Percentiles rank a stretch among this genome's conserved stretches.
These are phyloP conservation scores for Hydrochoerus hydrochaeris DNA, from an alignment of 2,113 vertebrate genomes.

Conservation along the genomic window DNA sequence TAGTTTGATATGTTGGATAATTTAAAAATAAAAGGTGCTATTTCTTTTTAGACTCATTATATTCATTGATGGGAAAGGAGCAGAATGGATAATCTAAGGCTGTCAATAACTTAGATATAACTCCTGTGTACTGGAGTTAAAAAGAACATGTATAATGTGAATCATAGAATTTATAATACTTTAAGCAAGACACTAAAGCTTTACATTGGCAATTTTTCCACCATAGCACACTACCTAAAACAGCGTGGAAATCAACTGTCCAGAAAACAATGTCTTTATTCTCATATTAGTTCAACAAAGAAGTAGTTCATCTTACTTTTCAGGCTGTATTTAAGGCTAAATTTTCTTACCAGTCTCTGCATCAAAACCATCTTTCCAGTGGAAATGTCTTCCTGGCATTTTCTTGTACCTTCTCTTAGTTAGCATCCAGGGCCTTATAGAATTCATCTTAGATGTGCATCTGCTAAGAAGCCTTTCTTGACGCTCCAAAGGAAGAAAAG, in stretches of 20 bases:
- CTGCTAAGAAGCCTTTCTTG: background rate
- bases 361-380: background rate
- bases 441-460: background rate
- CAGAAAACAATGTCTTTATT: conserved; percentile 21
- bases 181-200: conserved; percentile 28
- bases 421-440: background rate
- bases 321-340: background rate
- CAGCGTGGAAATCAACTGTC: conserved; percentile 37
- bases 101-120: conserved; percentile 15
- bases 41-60: conserved; percentile 55
- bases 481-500: background rate
- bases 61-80: background rate
- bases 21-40: conserved; percentile 18
- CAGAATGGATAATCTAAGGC: background rate
- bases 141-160: background rate
- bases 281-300: background rate
- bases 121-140: background rate
- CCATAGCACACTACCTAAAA: background rate
- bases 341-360: background rate
- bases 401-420: background rate
- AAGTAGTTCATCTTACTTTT: background rate
- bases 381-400: background rate
- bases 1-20: conserved; percentile 18
- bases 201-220: background rate
- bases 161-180: conserved; percentile 39